Base-by-base conservation (phyloP, 1,140 invertebrate species). In the Brachionus paranguensis region DNA sequence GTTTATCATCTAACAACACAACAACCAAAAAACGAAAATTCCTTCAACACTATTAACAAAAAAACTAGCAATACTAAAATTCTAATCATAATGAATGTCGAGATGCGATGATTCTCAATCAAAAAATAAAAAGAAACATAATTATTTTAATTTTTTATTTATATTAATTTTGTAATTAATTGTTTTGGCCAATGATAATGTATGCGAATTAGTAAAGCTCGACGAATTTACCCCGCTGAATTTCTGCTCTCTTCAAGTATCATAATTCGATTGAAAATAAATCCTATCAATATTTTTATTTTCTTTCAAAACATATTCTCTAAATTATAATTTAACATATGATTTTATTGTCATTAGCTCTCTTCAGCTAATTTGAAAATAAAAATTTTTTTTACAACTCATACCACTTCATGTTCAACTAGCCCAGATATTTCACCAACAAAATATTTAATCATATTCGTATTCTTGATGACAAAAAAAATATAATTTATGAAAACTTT, bases 41-140 rank as follows among this genome's bases (percentile, higher is more conserved):
- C 53, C 53, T 60, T 60, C 53, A 60, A 60, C 53, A 60, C 53
- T 60, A 60, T 60, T 60, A 60, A 60, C 53, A 72, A 72, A 41
- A 72, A 72, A 72, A 41, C 37, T 41, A 72, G 41, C 27, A 68
- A 68, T 68, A 41, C 27, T 41, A 74, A 76, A 76, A 76, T 76
- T 76, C 41, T 76, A 50, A 76, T 76, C 72, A 76, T 76, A 76
- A 76, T 76, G 45, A 76, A 76, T 76, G 72, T 76, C 72, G 72
- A 76, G 43, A 76, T 76, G 72, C 72, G 43, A 76, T 76, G 72
- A 76, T 76, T 76, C 72, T 76, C 72, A 76, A 76, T 76, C 43
- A 50, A 76, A 76, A 76, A 50, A 50, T 27, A 76, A 76, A 76
- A 76, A 76, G 43, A 76, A 76, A 76, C 72, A 76, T 76, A 76